These are phyloP conservation scores for Amorpha juglandis DNA, from an alignment of 2,888 invertebrate genomes.

Conservation along the genomic window DNA sequence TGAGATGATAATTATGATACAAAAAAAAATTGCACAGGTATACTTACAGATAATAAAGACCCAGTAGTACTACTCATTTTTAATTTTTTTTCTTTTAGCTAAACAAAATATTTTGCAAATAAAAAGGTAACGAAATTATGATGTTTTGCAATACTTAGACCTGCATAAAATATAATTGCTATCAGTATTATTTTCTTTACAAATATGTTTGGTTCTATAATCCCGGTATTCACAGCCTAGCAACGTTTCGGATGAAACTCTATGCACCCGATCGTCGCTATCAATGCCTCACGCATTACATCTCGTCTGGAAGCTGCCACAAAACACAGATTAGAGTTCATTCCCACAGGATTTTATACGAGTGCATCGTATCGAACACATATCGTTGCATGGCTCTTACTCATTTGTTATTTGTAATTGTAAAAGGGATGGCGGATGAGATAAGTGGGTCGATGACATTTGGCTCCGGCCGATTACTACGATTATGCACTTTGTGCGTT, in stretches of 20 bases:
- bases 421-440: constrained; percentile 85
- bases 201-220: too few species aligned
- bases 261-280: constrained; percentile 48
- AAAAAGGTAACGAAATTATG: too few species aligned
- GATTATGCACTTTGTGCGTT: constrained; percentile 84
- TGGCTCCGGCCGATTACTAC: constrained; percentile 81
- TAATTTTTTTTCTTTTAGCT: too few species aligned
- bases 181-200: too few species aligned
- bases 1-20: too few species aligned
- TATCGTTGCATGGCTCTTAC: constrained; percentile 80
- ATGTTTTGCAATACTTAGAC: too few species aligned
- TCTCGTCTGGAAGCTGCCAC: constrained; percentile 78
- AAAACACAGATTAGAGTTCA: constrained; percentile 83
- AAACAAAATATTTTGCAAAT: too few species aligned
- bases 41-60: too few species aligned
- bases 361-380: constrained; percentile 76
- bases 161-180: too few species aligned
- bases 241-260: not conserved
- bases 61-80: too few species aligned
- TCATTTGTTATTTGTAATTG: constrained; percentile 84
- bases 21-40: too few species aligned
- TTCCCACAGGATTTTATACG: constrained; percentile 85
- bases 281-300: constrained; percentile 66
- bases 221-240: not conserved
- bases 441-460: constrained; percentile 84